Base-by-base conservation (phyloP, 2,888 invertebrate genomes). In the Muscina levida region DNA sequence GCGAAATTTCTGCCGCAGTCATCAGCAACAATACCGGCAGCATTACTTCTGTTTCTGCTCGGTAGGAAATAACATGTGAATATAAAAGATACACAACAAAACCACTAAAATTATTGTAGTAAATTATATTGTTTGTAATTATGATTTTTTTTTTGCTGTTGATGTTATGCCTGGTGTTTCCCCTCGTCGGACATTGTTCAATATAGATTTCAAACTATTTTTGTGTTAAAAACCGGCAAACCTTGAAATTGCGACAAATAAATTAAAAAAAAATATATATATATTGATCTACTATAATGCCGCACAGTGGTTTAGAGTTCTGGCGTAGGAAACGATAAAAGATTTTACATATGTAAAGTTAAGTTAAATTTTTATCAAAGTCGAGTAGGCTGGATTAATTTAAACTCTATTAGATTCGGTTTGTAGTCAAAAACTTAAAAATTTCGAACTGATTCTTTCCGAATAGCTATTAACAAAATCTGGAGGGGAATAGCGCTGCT, bases 231-330 rank as follows among this genome's bases (percentile, higher is more conserved):
- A 24, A 24, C 48, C 19, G 19, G 48, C 48, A 17, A 19, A 48
- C 53, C 53, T 53, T 53, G 53, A 24, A 53, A 53, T 53, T 53
- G 53, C 24, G 13, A 8, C 53, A 22, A 53, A 53, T 24, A 53
- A 53, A 44, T 4, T 24, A 19, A 19, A 48, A 19, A 48, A 46
- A 48, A 48, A n/a, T n/a, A n/a, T n/a, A n/a, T n/a, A 5, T 22
- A 11, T 53, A 24, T 13, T 53, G 24, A 24, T 2, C 13, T 6
- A 13, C 24, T 53, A 53, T 53, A 24, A 53, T 24, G 53, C 24
- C 53, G 24, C 4, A 1, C 53, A 24, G 6, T 31, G n/a, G n/a
- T n/a, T n/a, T n/a, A n/a, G n/a, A n/a, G n/a, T n/a, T n/a, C n/a
- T n/a, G n/a, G n/a, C n/a, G n/a, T n/a, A n/a, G n/a, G n/a, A n/a